These are phyloP conservation scores for Chaenocephalus aceratus DNA, from an alignment of 2,113 vertebrate species.

Conservation along the genomic window DNA sequence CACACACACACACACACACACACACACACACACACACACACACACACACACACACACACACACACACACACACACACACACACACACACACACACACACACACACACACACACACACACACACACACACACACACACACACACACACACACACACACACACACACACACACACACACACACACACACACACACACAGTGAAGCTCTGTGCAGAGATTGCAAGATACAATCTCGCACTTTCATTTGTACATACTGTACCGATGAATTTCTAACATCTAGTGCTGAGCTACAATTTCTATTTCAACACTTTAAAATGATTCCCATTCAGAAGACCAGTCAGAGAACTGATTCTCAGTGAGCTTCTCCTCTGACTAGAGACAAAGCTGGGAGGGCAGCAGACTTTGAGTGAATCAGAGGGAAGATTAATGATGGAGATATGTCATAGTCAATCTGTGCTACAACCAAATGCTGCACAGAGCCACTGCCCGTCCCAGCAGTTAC, in stretches of 20 bases:
- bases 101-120: too few relatives aligned
- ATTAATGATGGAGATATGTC: slow-evolving; percentile 58
- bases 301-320: slow-evolving; percentile 2
- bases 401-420: slow-evolving; percentile 55
- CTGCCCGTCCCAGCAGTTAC: slow-evolving; percentile 11
- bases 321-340: slow-evolving; percentile 3
- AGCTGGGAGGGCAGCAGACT: slow-evolving; percentile 38
- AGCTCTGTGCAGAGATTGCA: not conserved
- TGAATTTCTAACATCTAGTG: slow-evolving; percentile 5
- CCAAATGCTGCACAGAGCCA: slow-evolving; percentile 41
- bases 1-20: too few relatives aligned
- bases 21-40: too few relatives aligned
- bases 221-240: not conserved
- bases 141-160: too few relatives aligned
- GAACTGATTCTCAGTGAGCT: slow-evolving; percentile 7
- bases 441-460: slow-evolving; percentile 14
- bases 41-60: too few relatives aligned
- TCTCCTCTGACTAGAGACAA: slow-evolving; percentile 28
- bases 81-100: too few relatives aligned
- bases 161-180: too few relatives aligned
- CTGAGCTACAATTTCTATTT: slow-evolving; percentile 4
- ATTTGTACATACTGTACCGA: not conserved
- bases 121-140: too few relatives aligned
- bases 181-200: too few relatives aligned
- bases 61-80: too few relatives aligned